Evolutionary conservation across 2,797 vertebrate species (phyloP).

Genomic region (Hephaestus fuliginosus): DNA sequence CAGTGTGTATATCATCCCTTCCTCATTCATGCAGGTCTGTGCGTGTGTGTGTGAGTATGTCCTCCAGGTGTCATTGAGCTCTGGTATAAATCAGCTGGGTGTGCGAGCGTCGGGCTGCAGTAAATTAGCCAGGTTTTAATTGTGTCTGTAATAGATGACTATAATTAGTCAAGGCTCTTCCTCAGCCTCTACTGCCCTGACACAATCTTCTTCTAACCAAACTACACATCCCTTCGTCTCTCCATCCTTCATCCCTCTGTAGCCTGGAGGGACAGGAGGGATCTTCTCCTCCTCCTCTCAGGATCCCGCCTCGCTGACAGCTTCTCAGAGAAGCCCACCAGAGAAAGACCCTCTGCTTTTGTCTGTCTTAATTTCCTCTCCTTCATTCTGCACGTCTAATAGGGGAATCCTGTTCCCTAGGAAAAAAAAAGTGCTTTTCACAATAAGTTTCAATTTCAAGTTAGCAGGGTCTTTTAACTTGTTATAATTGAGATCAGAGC

Average conservation of each 20-base stretch:
- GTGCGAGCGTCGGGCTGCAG: conserved; percentile 76
- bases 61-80: conserved; percentile 85
- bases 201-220: conserved; percentile 81
- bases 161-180: conserved; percentile 86
- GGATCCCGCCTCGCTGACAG: conserved; percentile 57
- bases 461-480: not conserved
- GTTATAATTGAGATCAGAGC: conserved; percentile 1
- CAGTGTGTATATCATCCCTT: not conserved
- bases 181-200: conserved; percentile 76
- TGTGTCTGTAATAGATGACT: conserved; percentile 86
- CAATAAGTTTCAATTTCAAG: conserved; percentile 15
- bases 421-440: not conserved
- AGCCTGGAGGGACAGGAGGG: conserved; percentile 72
- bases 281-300: conserved; percentile 67
- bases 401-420: conserved; percentile 8
- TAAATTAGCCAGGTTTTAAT: conserved; percentile 86
- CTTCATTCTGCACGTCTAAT: not conserved
- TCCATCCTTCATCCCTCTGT: conserved; percentile 68
- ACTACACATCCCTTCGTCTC: conserved; percentile 69
- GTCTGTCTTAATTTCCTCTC: conserved; percentile 16
- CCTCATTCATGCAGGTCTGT: conserved; percentile 15
- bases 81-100: conserved; percentile 84
- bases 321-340: conserved; percentile 50
- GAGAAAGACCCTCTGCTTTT: conserved; percentile 40
- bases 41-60: conserved; percentile 55